phyloP scores from a whole-genome alignment of 2,797 vertebrate species.

The Lophotriccus pileatus region DNA sequence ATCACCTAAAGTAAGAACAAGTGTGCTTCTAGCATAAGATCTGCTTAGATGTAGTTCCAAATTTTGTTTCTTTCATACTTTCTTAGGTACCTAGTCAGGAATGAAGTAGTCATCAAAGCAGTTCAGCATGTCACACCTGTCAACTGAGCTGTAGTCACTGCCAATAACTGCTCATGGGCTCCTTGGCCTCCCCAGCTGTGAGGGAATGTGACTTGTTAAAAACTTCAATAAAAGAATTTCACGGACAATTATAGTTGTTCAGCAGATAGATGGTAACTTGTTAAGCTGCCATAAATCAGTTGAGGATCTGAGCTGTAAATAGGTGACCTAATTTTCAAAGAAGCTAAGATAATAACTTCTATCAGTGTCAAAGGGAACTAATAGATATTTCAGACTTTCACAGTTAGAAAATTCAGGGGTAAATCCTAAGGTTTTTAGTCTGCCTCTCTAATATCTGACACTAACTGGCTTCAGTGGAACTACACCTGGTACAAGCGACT shows the following conservation, averaged over 20 bases:
- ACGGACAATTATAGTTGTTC: constrained; percentile 51
- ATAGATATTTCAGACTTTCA: neutral
- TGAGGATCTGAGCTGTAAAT: constrained; percentile 52
- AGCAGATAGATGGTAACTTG: constrained; percentile 58
- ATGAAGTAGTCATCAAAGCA: neutral
- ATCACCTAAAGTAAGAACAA: neutral
- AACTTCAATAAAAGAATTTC: constrained; percentile 65
- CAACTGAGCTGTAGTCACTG: constrained; percentile 2
- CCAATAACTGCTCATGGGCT: neutral
- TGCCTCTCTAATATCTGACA: neutral
- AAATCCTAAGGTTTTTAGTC: neutral
- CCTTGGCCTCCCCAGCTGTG: constrained; percentile 43
- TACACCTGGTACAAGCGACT: neutral
- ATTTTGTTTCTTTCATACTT: neutral
- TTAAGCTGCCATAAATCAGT: constrained; percentile 64
- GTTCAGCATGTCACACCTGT: constrained; percentile 48
- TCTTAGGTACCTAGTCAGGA: neutral
- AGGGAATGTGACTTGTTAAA: constrained; percentile 61
- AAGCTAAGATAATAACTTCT: constrained; percentile 35
- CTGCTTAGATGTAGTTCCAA: neutral
- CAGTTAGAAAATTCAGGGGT: neutral
- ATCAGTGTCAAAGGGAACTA: neutral
- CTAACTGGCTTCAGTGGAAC: neutral
- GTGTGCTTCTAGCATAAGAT: neutral
- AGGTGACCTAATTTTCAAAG: constrained; percentile 58